phyloP scores from a whole-genome alignment of 2,797 vertebrate genomes.

The Centroberyx gerrardi region DNA sequence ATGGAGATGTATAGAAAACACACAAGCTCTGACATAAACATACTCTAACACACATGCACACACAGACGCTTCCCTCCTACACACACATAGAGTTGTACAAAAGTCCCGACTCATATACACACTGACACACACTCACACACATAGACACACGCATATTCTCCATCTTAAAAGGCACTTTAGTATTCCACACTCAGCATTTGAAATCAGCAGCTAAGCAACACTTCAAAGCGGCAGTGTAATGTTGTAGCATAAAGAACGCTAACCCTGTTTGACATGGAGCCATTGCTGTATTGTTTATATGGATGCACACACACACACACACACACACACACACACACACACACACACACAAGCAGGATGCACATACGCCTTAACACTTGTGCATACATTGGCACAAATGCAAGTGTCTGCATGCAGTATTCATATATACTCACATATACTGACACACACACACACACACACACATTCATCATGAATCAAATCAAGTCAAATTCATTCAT shows the following conservation, averaged over 20 bases:
- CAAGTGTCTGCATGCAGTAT: no score
- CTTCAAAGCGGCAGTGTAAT: neutral
- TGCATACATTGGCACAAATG: no score
- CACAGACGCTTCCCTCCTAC: neutral
- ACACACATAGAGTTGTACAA: neutral
- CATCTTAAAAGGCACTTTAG: no score
- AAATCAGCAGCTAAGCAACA: neutral
- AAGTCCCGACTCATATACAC: neutral
- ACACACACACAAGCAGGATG: neutral
- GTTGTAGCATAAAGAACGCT: neutral
- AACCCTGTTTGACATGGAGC: neutral
- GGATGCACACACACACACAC: neutral
- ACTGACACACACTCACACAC: no score
- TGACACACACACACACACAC: no score
- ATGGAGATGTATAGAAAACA: constrained; percentile 1
- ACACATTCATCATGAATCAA: no score
- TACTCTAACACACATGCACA: constrained; percentile 2
- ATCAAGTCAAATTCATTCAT: no score
- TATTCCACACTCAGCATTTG: neutral
- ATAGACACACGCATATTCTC: no score
- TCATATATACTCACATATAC: no score
- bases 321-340: neutral
- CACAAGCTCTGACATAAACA: neutral
- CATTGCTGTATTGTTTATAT: neutral
- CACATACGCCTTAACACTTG: neutral